Evolutionary conservation across 2,888 invertebrate species (phyloP).

Genomic region (Patella pellucida): DNA sequence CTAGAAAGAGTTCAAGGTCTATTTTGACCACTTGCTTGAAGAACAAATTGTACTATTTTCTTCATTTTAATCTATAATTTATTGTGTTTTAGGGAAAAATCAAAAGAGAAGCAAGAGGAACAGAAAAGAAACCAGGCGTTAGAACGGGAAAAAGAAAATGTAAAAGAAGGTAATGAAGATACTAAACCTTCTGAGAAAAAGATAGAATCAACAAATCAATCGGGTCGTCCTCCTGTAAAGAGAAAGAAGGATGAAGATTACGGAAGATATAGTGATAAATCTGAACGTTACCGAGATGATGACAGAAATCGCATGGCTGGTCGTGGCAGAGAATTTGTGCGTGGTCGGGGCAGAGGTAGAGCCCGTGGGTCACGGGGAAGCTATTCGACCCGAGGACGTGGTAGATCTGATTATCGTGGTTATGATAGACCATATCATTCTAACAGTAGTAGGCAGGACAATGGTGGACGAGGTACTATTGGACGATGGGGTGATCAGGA

Average conservation of each 20-base stretch:
- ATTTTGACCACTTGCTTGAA: too few relatives aligned
- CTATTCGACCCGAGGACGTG: slow-evolving; percentile 35
- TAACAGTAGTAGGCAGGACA: slow-evolving; percentile 19
- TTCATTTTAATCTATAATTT: too few relatives aligned
- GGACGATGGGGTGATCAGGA: slow-evolving; percentile 30
- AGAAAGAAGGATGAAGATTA: slow-evolving; percentile 57
- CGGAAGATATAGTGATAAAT: slow-evolving; percentile 29
- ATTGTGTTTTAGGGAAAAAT: slow-evolving; percentile 31
- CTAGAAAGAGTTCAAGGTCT: too few relatives aligned
- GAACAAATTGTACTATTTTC: too few relatives aligned
- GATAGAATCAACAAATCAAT: not conserved
- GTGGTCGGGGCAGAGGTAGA: slow-evolving; percentile 62
- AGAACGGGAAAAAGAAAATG: slow-evolving; percentile 39
- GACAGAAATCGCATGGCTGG: slow-evolving; percentile 49
- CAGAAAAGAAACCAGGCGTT: slow-evolving; percentile 38
- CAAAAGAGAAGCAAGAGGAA: slow-evolving; percentile 32
- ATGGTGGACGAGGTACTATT: slow-evolving; percentile 19
- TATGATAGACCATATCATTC: slow-evolving; percentile 22
- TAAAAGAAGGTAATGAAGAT: slow-evolving; percentile 34
- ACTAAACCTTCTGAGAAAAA: slow-evolving; percentile 27
- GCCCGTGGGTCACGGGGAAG: slow-evolving; percentile 40
- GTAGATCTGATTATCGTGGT: slow-evolving; percentile 34
- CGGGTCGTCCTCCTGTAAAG: slow-evolving; percentile 54
- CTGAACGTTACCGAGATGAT: slow-evolving; percentile 38
- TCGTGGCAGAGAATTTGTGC: slow-evolving; percentile 60